phyloP scores from a whole-genome alignment of 2,113 vertebrate species.

The Otis tarda region DNA sequence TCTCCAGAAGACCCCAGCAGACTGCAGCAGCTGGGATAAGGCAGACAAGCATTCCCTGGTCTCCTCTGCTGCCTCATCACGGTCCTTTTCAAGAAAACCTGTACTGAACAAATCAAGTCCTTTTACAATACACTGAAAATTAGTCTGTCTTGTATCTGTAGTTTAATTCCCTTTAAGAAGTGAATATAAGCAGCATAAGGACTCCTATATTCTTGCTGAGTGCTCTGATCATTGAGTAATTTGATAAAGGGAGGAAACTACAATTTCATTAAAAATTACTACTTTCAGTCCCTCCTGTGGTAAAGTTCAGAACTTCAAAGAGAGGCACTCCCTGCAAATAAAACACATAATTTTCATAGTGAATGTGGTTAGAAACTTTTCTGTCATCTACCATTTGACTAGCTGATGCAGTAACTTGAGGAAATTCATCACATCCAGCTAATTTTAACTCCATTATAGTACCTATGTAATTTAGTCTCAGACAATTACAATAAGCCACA shows the following conservation, averaged over 20 bases:
- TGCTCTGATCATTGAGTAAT: not conserved
- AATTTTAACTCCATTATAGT: not conserved
- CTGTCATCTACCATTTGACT: fast-evolving
- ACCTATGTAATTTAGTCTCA: not conserved
- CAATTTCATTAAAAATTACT: not conserved
- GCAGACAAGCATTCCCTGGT: not conserved
- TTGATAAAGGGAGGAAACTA: not conserved
- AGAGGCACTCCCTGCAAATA: not conserved
- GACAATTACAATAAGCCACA: not conserved
- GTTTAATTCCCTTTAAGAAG: not conserved
- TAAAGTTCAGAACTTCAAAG: not conserved
- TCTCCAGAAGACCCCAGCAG: not conserved
- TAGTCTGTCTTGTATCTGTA: not conserved
- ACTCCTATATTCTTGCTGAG: not conserved
- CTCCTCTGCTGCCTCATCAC: not conserved
- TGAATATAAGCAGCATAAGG: not conserved
- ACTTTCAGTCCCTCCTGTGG: not conserved
- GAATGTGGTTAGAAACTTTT: not conserved
- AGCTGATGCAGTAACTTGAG: not conserved
- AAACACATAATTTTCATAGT: not conserved
- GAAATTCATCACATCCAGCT: not conserved
- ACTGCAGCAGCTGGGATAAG: not conserved
- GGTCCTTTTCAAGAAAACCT: not conserved
- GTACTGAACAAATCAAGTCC: not conserved
- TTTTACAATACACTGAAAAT: not conserved